phyloP scores from a whole-genome alignment of 2,797 vertebrate species.

The Carduelis carduelis region DNA sequence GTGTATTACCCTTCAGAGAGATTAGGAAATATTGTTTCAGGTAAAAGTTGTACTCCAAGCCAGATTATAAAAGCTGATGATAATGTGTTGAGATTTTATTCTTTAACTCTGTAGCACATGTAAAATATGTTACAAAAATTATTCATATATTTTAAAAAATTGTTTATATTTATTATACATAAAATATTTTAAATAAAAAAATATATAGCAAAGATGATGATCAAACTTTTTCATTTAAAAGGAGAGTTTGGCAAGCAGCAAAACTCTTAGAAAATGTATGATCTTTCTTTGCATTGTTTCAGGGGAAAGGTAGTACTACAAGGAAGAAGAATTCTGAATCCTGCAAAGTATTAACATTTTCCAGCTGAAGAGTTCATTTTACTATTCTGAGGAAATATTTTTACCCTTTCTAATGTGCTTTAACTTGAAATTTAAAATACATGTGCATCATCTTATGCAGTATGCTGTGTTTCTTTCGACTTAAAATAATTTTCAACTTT shows the following conservation, averaged over 20 bases:
- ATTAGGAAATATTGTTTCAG: neutral
- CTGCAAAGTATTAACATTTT: neutral
- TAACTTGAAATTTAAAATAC: neutral
- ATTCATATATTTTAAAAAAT: neutral
- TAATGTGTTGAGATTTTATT: neutral
- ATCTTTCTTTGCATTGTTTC: neutral
- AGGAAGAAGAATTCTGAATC: neutral
- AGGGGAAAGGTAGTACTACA: neutral
- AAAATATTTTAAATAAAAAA: neutral
- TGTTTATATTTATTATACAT: neutral
- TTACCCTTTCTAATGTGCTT: neutral
- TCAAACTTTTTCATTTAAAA: neutral
- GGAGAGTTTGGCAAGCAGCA: neutral
- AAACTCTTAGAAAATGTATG: neutral
- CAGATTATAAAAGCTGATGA: neutral
- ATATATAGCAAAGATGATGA: neutral
- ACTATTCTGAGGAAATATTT: neutral
- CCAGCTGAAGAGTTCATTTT: neutral
- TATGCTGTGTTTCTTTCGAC: neutral
- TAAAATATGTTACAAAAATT: neutral
- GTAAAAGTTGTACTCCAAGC: neutral
- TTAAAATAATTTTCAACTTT: neutral
- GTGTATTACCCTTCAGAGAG: neutral
- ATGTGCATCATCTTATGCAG: neutral
- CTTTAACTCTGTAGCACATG: neutral